phyloP scores from a whole-genome alignment of 1,140 invertebrate genomes.

The Nixonia krombeini region DNA sequence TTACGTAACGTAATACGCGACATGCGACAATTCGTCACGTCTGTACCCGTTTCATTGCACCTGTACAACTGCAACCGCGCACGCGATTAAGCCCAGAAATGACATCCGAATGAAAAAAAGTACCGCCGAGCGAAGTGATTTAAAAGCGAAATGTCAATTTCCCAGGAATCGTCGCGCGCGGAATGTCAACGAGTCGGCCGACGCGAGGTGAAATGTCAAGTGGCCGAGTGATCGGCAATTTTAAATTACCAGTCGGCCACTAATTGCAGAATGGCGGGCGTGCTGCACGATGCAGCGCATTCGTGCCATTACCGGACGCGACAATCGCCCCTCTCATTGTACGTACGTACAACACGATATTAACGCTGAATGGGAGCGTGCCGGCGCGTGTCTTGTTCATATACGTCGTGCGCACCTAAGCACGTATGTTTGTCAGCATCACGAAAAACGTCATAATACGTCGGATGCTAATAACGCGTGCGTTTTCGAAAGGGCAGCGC shows the following conservation, averaged over 20 bases:
- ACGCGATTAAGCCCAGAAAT: too few species aligned
- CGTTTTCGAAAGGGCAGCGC: slow-evolving; percentile 52
- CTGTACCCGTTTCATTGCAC: too few species aligned
- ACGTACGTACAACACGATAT: slow-evolving; percentile 55
- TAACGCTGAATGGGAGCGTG: slow-evolving; percentile 65
- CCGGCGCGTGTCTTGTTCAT: slow-evolving; percentile 65
- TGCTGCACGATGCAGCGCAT: slow-evolving; percentile 8
- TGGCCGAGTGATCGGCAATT: not conserved
- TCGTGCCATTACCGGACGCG: slow-evolving; percentile 32
- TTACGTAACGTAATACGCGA: too few species aligned
- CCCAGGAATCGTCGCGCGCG: not conserved
- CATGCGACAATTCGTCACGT: too few species aligned
- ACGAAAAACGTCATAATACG: slow-evolving; percentile 68
- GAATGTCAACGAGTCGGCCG: not conserved
- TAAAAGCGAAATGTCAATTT: not conserved
- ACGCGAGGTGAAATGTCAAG: slow-evolving; percentile 1
- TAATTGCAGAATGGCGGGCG: slow-evolving; percentile 36
- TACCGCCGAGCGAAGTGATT: too few species aligned
- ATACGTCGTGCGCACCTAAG: slow-evolving; percentile 46
- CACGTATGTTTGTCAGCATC: slow-evolving; percentile 61
- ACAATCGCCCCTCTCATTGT: slow-evolving; percentile 30
- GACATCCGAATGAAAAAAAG: too few species aligned
- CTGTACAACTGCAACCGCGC: too few species aligned
- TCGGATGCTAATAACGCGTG: slow-evolving; percentile 60
- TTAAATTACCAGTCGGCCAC: slow-evolving; percentile 22